Percentiles rank a stretch among this genome's conserved stretches.
Conservation (phyloP, 2,797 vertebrate species). For the Phataginus tetradactyla region DNA sequence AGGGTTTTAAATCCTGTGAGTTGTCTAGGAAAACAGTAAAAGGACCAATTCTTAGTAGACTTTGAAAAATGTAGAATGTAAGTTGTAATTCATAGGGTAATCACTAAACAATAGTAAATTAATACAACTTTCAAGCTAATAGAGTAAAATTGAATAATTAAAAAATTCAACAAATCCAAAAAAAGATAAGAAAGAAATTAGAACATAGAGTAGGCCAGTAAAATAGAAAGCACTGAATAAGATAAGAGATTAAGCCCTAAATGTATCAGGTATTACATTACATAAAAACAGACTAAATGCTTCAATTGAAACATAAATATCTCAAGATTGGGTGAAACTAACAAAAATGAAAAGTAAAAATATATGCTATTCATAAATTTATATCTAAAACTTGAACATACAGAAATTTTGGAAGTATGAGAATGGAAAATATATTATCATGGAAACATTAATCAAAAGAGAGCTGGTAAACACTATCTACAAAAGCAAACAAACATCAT, state of each 20-base stretch:
- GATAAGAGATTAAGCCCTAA: not conserved
- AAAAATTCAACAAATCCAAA: not conserved
- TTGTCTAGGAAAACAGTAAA: not conserved
- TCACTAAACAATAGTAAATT: not conserved
- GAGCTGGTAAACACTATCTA: not conserved
- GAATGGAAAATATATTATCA: not conserved
- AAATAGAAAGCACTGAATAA: not conserved
- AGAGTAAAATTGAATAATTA: not conserved
- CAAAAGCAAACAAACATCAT: not conserved
- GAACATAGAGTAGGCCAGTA: not conserved
- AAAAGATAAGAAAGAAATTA: not conserved
- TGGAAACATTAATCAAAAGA: not conserved
- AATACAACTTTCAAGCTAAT: not conserved
- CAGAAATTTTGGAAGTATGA: not conserved
- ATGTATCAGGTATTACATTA: not conserved
- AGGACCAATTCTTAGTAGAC: not conserved
- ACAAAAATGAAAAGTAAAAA: not conserved
- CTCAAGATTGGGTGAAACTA: not conserved
- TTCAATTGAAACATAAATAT: constrained; percentile 5
- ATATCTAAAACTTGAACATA: not conserved
- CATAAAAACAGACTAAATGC: not conserved
- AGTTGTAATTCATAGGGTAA: not conserved
- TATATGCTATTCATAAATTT: not conserved
- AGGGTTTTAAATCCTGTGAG: not conserved
- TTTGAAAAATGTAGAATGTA: not conserved